These are phyloP conservation scores for Ptychochromis oligacanthus DNA, from an alignment of 2,113 vertebrate genomes.

Conservation along the genomic window DNA sequence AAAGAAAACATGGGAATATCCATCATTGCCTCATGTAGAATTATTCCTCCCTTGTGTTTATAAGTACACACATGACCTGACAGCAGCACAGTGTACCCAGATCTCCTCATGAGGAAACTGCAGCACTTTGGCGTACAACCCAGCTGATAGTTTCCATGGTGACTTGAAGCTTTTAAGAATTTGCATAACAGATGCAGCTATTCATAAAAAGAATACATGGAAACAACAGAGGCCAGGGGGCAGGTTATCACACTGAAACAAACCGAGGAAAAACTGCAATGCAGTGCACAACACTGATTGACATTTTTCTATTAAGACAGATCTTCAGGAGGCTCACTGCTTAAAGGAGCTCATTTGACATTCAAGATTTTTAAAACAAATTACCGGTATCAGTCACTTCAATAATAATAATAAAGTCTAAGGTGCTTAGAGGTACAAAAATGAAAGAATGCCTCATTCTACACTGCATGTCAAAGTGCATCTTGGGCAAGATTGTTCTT, in stretches of 20 bases:
- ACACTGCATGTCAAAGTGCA: neutral
- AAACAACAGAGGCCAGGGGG: neutral
- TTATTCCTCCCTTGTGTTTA: neutral
- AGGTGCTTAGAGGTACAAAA: neutral
- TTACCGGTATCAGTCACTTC: neutral
- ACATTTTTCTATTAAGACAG: neutral
- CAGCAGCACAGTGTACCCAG: constrained; percentile 6
- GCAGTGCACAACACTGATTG: neutral
- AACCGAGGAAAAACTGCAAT: neutral
- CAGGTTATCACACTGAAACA: constrained; percentile 18
- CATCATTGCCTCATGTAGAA: neutral
- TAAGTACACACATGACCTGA: constrained; percentile 5
- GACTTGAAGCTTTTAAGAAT: constrained; percentile 49
- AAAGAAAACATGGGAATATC: neutral
- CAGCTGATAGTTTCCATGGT: constrained; percentile 71
- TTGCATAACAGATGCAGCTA: constrained; percentile 59
- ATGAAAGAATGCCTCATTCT: too few relatives aligned
- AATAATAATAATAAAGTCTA: neutral
- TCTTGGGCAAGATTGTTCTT: neutral
- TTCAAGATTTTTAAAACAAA: neutral
- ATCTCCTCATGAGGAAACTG: constrained; percentile 34
- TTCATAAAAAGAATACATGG: constrained; percentile 51
- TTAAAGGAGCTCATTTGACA: neutral
- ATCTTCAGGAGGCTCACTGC: neutral
- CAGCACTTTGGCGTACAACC: constrained; percentile 16